These are phyloP conservation scores for Heliconius ismenius DNA, from an alignment of 2,888 invertebrate species.

Conservation along the genomic window DNA sequence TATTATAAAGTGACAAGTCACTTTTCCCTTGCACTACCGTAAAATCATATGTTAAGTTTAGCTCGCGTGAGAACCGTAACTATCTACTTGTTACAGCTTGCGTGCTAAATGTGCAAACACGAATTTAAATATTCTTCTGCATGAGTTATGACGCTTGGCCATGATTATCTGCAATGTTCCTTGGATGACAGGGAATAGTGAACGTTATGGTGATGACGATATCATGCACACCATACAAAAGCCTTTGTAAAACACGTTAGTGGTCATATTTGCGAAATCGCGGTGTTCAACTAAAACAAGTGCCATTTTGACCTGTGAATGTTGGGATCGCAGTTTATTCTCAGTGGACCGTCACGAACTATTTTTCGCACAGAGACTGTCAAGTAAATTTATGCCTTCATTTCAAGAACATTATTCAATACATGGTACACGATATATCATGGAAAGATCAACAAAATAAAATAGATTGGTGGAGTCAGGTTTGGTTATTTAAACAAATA, in stretches of 20 bases:
- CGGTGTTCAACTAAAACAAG: slow-evolving; percentile 33
- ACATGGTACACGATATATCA: slow-evolving; percentile 1
- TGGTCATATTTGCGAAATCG: slow-evolving; percentile 36
- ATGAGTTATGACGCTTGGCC: slow-evolving; percentile 58
- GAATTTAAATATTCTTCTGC: slow-evolving; percentile 58
- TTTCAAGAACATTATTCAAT: slow-evolving; percentile 17
- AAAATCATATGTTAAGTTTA: slow-evolving; percentile 47
- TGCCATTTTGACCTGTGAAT: slow-evolving; percentile 42
- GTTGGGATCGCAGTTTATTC: slow-evolving; percentile 39
- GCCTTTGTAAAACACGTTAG: slow-evolving; percentile 34
- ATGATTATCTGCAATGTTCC: slow-evolving; percentile 61
- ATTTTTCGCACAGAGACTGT: slow-evolving; percentile 38
- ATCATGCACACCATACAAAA: slow-evolving; percentile 38
- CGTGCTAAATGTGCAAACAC: slow-evolving; percentile 63
- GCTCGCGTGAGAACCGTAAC: slow-evolving; percentile 61
- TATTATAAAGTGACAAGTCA: slow-evolving; percentile 35
- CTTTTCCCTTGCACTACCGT: slow-evolving; percentile 35
- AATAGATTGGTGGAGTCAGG: background rate
- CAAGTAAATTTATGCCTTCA: slow-evolving; percentile 36
- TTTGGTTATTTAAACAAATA: background rate
- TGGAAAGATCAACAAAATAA: background rate
- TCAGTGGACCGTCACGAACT: slow-evolving; percentile 45
- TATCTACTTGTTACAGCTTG: slow-evolving; percentile 59
- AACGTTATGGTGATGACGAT: slow-evolving; percentile 40
- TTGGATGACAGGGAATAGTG: slow-evolving; percentile 43